Conservation (phyloP, 2,888 invertebrate species). For the Salpingus planirostris region DNA sequence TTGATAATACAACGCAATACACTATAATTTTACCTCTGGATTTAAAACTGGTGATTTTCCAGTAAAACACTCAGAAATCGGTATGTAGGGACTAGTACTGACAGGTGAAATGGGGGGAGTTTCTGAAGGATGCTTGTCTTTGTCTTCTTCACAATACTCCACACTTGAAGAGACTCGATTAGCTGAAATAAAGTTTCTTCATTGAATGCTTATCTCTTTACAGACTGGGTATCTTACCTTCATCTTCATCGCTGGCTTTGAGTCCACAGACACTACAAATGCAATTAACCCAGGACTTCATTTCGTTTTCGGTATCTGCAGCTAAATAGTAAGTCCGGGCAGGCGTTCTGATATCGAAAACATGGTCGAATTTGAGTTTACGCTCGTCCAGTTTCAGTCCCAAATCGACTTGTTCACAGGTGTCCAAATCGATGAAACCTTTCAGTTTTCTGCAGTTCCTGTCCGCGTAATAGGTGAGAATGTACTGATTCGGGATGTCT, state of each 20-base stretch:
- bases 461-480: conserved; percentile 89
- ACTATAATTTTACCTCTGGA: conserved; percentile 28
- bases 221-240: conserved; percentile 16
- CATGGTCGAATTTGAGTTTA: conserved; percentile 71
- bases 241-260: conserved; percentile 51
- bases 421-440: conserved; percentile 87
- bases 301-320: conserved; percentile 83
- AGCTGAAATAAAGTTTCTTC: too few relatives aligned
- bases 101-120: conserved; percentile 57
- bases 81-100: conserved; percentile 79
- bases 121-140: conserved; percentile 31
- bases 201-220: too few relatives aligned
- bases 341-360: conserved; percentile 85
- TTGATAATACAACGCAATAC: too few relatives aligned
- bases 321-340: conserved; percentile 87
- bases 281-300: conserved; percentile 92
- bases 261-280: conserved; percentile 88
- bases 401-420: conserved; percentile 92
- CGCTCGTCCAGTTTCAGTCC: conserved; percentile 76
- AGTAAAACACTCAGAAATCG: conserved; percentile 86
- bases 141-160: conserved; percentile 8
- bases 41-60: conserved; percentile 47
- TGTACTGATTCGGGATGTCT: conserved; percentile 88
- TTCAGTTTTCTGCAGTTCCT: conserved; percentile 75
- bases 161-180: too few relatives aligned